These are phyloP conservation scores for Brachypalpus laphriformis DNA, from an alignment of 2,888 invertebrate species.

Conservation along the genomic window DNA sequence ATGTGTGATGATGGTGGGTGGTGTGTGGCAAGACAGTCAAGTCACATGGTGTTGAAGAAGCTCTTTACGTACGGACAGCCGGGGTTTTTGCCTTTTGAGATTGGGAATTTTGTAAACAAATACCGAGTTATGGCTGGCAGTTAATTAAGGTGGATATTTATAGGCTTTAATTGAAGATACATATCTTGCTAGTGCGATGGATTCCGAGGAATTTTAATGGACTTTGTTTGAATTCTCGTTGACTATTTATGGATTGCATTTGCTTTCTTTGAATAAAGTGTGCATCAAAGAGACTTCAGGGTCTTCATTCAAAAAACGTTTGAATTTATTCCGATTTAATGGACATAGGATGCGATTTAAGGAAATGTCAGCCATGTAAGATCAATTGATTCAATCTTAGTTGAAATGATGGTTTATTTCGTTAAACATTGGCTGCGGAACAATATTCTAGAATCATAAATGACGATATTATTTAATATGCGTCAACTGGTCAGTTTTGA, in stretches of 20 bases:
- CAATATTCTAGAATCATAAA: too few species aligned
- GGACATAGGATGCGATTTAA: too few species aligned
- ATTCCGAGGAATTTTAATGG: conserved; percentile 42
- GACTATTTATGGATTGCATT: conserved; percentile 29
- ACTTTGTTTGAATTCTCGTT: conserved; percentile 18
- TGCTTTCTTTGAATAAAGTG: not conserved
- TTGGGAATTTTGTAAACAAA: conserved; percentile 57
- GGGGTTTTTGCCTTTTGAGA: conserved; percentile 29
- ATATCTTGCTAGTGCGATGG: conserved; percentile 18
- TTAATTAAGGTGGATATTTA: conserved; percentile 64
- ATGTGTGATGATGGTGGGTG: conserved; percentile 65
- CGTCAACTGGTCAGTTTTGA: too few species aligned
- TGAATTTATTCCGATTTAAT: not conserved
- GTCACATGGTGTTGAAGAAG: conserved; percentile 43
- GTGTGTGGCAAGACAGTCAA: conserved; percentile 28
- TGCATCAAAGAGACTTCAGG: not conserved
- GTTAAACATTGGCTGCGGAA: too few species aligned
- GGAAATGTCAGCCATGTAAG: too few species aligned
- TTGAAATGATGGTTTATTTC: too few species aligned
- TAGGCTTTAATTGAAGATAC: conserved; percentile 57
- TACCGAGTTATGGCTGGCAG: conserved; percentile 46
- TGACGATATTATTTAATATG: too few species aligned
- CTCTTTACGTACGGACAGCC: conserved; percentile 19
- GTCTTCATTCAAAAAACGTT: not conserved
- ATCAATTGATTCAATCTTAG: too few species aligned